Base-by-base conservation (phyloP, 2,888 invertebrate genomes). In the Ceramica pisi region DNA sequence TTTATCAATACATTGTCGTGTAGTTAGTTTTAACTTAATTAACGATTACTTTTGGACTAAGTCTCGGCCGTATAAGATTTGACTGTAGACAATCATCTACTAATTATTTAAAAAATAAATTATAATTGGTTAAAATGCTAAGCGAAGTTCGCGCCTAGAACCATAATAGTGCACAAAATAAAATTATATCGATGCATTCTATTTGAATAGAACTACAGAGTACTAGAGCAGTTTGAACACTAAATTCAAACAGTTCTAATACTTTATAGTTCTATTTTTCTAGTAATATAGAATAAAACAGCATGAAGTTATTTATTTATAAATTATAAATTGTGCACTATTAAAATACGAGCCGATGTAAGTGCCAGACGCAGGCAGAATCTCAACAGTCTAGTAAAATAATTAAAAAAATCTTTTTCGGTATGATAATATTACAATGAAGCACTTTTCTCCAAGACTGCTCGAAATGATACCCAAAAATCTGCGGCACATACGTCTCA, bases 21-120 rank as follows among this genome's bases (percentile, higher is more conserved):
- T 44, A 35, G 14, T 60, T 53, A 56, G 10, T 53, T 21, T n/a
- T 59, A 65, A 57, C 63, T 62, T 62, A 73, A 63, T 26, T 64
- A 67, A 61, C 8, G 21, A 83, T 68, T 63, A 56, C 12, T 67
- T 64, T 80, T 69, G 14, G 56, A 78, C 82, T 85, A 83, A 82
- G 84, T 83, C 71, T 59, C 71, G 63, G 72, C 80, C 83, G 71
- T 82, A 75, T 55, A 73, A 67, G 51, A 72, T 64, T 68, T 69
- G 38, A 78, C 64, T 67, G 51, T 55, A 71, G 35, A 73, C 38
- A 44, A 53, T 21, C 46, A 50, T 60, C 26, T 71, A 65, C 21
- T n/a, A 65, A 64, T 71, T 67, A 62, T 69, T 65, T 6, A 70
- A 76, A 31, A 69, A 55, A 71, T 57, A 67, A 57, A 76, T 80